phyloP scores from a whole-genome alignment of 2,888 invertebrate genomes.

The Hoplodrina ambigua region DNA sequence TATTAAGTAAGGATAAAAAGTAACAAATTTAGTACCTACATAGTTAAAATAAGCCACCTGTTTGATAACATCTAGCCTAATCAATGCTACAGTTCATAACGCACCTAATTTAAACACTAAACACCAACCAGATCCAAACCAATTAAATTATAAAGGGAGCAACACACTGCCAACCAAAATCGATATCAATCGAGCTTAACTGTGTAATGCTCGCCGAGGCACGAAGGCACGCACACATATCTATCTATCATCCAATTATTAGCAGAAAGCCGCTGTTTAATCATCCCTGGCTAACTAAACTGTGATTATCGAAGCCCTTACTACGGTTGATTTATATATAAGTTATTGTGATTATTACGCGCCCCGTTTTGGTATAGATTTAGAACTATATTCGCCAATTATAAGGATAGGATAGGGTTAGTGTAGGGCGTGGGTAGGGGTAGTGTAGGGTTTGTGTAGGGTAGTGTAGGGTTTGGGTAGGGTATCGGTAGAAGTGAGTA shows the following conservation, averaged over 20 bases:
- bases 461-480: too few species aligned
- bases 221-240: slow-evolving; percentile 31
- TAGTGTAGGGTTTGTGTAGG: too few species aligned
- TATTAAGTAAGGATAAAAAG: too few species aligned
- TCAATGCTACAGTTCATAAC: too few species aligned
- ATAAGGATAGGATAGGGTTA: too few species aligned
- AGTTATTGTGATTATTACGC: slow-evolving; percentile 19
- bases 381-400: not conserved
- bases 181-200: slow-evolving; percentile 48
- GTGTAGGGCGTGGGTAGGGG: too few species aligned
- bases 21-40: too few species aligned
- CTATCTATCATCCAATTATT: slow-evolving; percentile 52
- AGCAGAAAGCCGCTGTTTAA: slow-evolving; percentile 33
- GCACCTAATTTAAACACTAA: too few species aligned
- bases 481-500: too few species aligned
- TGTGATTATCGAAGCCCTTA: slow-evolving; percentile 47
- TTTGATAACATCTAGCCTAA: too few species aligned
- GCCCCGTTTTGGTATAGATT: not conserved
- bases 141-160: slow-evolving; percentile 33
- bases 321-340: slow-evolving; percentile 35
- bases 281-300: slow-evolving; percentile 46
- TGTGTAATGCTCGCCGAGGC: slow-evolving; percentile 30
- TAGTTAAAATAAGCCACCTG: too few species aligned
- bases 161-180: slow-evolving; percentile 34
- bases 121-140: not conserved